phyloP scores from a whole-genome alignment of 2,888 invertebrate species.

The Heliconius hortense region DNA sequence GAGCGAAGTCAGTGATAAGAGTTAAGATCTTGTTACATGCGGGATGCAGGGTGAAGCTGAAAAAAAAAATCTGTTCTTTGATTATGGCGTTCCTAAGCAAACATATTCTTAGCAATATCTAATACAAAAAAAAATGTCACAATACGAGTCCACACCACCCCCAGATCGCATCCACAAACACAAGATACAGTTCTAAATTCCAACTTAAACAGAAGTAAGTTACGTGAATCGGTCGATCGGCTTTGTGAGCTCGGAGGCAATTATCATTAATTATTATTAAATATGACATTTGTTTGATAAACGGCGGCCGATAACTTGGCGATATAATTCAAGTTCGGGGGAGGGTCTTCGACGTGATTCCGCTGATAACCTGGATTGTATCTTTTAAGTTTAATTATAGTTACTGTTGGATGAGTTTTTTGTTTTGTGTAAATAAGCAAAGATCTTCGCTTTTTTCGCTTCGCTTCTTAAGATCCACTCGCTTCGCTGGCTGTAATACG shows the following conservation, averaged over 20 bases:
- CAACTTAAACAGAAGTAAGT: slow-evolving; percentile 81
- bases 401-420: neutral
- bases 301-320: slow-evolving; percentile 78
- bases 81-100: too few species aligned
- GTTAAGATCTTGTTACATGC: too few species aligned
- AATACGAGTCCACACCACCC: slow-evolving; percentile 49
- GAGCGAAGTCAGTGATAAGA: too few species aligned
- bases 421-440: neutral
- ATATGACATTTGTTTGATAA: slow-evolving; percentile 77
- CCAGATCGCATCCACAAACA: slow-evolving; percentile 58
- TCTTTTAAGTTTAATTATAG: slow-evolving; percentile 17
- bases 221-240: slow-evolving; percentile 80
- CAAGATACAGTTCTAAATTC: slow-evolving; percentile 81
- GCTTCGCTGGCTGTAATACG: too few species aligned
- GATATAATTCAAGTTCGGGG: slow-evolving; percentile 70
- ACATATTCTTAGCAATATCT: too few species aligned
- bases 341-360: slow-evolving; percentile 34
- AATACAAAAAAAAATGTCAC: neutral
- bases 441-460: neutral
- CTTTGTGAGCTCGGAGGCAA: slow-evolving; percentile 80
- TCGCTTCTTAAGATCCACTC: neutral
- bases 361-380: slow-evolving; percentile 31
- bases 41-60: too few species aligned
- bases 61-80: too few species aligned
- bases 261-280: slow-evolving; percentile 83